Evolutionary conservation across 2,888 invertebrate genomes (phyloP), one percentile per base, ranked within the genome.

Genomic region (Esperia sulphurella): DNA sequence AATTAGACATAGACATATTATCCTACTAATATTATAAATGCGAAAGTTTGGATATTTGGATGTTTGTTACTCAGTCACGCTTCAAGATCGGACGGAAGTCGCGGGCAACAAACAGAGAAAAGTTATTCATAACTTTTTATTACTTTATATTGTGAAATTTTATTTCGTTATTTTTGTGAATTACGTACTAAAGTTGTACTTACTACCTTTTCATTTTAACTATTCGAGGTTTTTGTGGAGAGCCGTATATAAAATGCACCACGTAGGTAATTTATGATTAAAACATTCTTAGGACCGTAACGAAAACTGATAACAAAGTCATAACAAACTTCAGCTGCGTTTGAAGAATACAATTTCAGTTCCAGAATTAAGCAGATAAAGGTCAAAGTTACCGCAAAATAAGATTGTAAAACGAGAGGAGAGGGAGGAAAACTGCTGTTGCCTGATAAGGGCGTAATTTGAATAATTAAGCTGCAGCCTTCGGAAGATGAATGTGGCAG

Each of bases 371-470:
- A 41, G 28, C 31, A 33, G 14, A 43, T 14, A 33, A 31, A 33
- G 33, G 14, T 33, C 43, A 43, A 33, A 43, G 14, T 59, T 30
- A 38, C 13, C 31, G 40, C 49, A 45, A 52, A 48, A 41, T 14
- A 41, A 35, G 46, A 53, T 56, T 46, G 51, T 55, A 51, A 46
- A 54, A 46, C 50, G 46, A 48, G 48, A 51, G 68, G 64, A 75
- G 76, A 65, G 61, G 72, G 65, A 59, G 65, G 76, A 77, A 80
- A 83, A 84, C 85, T 86, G 86, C 68, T 71, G 53, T 71, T 61
- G 69, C 58, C 73, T 71, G 86, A 86, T 86, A 86, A 86, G 80
- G 60, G 66, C 55, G 62, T 67, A 75, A 86, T 86, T 86, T 86
- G 84, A 86, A 86, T 86, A 86, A 85, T 86, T 85, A 83, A 74